phyloP scores from a whole-genome alignment of 2,888 invertebrate species.

The Papilio elwesi region DNA sequence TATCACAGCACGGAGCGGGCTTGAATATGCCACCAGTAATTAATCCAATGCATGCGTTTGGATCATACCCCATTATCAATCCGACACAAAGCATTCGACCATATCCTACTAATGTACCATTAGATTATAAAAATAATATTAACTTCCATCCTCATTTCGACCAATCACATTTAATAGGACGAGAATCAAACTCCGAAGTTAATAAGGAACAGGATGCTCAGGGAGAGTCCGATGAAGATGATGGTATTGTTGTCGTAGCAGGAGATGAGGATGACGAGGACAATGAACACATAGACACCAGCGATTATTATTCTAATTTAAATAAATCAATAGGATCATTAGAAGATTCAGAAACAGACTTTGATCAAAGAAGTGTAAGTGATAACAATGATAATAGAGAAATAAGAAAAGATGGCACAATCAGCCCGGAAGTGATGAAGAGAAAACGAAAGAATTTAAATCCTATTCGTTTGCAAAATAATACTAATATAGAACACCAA shows the following conservation, averaged over 20 bases:
- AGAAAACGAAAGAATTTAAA: conserved; percentile 95
- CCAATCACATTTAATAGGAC: conserved; percentile 68
- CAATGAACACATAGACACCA: conserved; percentile 81
- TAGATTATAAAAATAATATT: conserved; percentile 80
- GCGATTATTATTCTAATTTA: conserved; percentile 72
- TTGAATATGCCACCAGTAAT: conserved; percentile 86
- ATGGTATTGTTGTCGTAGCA: conserved; percentile 91
- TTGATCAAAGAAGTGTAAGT: conserved; percentile 74
- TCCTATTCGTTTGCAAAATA: conserved; percentile 90
- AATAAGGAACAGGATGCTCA: conserved; percentile 85
- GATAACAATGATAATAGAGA: conserved; percentile 71
- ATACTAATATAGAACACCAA: conserved; percentile 54
- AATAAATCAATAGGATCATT: conserved; percentile 73
- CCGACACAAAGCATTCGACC: conserved; percentile 87
- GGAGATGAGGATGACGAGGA: conserved; percentile 91
- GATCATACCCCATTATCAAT: conserved; percentile 90
- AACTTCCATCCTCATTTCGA: conserved; percentile 66
- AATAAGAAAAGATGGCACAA: conserved; percentile 77
- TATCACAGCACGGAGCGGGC: conserved; percentile 88
- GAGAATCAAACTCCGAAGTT: conserved; percentile 73
- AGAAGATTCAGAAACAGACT: conserved; percentile 76
- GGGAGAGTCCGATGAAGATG: conserved; percentile 88
- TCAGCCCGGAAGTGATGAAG: conserved; percentile 86
- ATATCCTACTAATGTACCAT: conserved; percentile 75
- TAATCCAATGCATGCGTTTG: conserved; percentile 90